phyloP scores from a whole-genome alignment of 2,113 vertebrate genomes.

The Gobius niger region DNA sequence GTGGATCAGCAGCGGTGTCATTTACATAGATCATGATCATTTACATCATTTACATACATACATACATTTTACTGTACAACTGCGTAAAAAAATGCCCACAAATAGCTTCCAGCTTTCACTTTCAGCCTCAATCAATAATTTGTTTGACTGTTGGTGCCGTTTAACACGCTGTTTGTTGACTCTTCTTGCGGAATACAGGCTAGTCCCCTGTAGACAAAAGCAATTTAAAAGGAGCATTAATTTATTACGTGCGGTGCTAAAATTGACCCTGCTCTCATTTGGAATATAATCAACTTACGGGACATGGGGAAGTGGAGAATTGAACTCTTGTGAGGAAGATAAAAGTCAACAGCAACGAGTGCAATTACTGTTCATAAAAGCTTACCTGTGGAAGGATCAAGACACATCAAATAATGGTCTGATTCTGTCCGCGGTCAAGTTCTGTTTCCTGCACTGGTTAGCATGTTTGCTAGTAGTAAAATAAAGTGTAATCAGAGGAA shows the following conservation, averaged over 20 bases:
- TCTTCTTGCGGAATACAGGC: slow-evolving; percentile 21
- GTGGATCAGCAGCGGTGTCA: too few relatives aligned
- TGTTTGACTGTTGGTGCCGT: slow-evolving; percentile 10
- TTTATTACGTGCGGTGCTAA: slow-evolving; percentile 29
- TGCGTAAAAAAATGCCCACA: too few relatives aligned
- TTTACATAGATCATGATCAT: too few relatives aligned
- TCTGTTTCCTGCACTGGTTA: too few relatives aligned
- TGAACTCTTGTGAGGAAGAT: neutral
- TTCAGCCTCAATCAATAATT: slow-evolving; percentile 4
- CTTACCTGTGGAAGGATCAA: slow-evolving; percentile 29
- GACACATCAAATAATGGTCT: too few relatives aligned
- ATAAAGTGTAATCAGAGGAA: too few relatives aligned
- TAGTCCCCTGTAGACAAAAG: slow-evolving; percentile 17
- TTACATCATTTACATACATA: too few relatives aligned
- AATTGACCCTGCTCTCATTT: slow-evolving; percentile 37
- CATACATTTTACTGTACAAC: too few relatives aligned
- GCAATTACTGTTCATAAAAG: slow-evolving; percentile 25
- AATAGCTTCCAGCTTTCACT: too few relatives aligned
- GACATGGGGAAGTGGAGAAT: slow-evolving; percentile 13
- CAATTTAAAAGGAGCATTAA: slow-evolving; percentile 18
- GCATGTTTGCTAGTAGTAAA: too few relatives aligned
- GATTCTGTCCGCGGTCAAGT: too few relatives aligned
- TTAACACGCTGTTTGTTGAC: slow-evolving; percentile 22
- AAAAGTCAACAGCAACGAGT: slow-evolving; percentile 15
- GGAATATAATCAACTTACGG: slow-evolving; percentile 29